Evolutionary conservation across 2,797 vertebrate genomes (phyloP).

Genomic region (Dromococcyx pavoninus): DNA sequence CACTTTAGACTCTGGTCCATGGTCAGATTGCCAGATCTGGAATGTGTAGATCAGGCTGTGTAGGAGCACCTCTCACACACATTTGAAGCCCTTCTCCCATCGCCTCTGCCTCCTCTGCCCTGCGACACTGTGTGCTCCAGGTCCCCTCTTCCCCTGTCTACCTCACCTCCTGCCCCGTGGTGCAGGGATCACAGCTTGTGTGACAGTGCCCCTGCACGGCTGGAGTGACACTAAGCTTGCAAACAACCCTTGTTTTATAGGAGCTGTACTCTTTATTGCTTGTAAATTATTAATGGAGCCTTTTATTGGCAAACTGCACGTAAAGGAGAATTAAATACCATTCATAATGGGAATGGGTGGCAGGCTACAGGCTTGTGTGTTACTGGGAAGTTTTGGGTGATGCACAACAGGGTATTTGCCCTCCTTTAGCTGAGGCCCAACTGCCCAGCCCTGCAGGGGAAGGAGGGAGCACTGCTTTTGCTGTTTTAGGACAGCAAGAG

Average conservation of each 20-base stretch:
- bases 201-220: accelerated
- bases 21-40: neutral
- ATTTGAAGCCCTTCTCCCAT: neutral
- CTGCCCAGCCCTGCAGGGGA: neutral
- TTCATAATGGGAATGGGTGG: constrained; percentile 39
- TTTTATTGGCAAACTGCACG: constrained; percentile 17
- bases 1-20: neutral
- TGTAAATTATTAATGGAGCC: constrained; percentile 44
- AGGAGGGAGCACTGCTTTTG: neutral
- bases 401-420: neutral
- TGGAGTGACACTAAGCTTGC: constrained; percentile 36
- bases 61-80: neutral
- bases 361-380: neutral
- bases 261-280: constrained; percentile 43
- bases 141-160: constrained; percentile 8
- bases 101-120: neutral
- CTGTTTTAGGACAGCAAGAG: neutral
- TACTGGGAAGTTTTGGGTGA: neutral
- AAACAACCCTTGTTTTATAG: neutral
- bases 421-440: neutral
- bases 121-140: neutral
- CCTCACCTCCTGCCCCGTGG: neutral
- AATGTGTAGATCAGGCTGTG: accelerated
- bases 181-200: neutral
- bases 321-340: constrained; percentile 71